phyloP scores from a whole-genome alignment of 2,888 invertebrate species.

The Noctua pronuba region DNA sequence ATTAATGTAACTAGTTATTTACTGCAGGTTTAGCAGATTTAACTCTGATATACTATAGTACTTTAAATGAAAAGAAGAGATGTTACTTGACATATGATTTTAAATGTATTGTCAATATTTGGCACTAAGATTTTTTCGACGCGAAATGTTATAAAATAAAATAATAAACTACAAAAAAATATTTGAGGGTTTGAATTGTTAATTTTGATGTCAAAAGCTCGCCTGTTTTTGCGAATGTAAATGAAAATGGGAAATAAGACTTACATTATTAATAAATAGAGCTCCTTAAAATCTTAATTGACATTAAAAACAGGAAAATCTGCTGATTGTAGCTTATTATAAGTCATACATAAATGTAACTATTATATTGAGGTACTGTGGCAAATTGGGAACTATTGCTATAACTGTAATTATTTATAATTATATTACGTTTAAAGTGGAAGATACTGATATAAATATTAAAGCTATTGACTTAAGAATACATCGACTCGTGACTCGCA shows the following conservation, averaged over 20 bases:
- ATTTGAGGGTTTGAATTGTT: conserved; percentile 38
- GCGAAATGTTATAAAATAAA: conserved; percentile 49
- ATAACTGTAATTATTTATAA: conserved; percentile 79
- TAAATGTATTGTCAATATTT: conserved; percentile 66
- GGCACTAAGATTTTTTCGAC: conserved; percentile 64
- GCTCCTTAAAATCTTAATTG: conserved; percentile 64
- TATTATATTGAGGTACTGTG: conserved; percentile 89
- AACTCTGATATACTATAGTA: conserved; percentile 62
- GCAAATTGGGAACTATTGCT: conserved; percentile 88
- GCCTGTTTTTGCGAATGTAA: conserved; percentile 25
- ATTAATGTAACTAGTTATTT: conserved; percentile 74
- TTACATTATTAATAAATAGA: conserved; percentile 63
- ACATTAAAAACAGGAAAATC: conserved; percentile 70
- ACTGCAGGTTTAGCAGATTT: conserved; percentile 75
- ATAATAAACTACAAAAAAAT: conserved; percentile 50
- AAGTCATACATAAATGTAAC: conserved; percentile 77
- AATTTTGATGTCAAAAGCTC: conserved; percentile 47
- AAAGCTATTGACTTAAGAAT: conserved; percentile 88
- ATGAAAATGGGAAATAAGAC: conserved; percentile 51
- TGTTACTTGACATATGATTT: conserved; percentile 62
- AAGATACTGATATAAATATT: conserved; percentile 89
- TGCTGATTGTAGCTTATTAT: conserved; percentile 74
- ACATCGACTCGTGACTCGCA: conserved; percentile 77
- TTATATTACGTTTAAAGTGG: conserved; percentile 83
- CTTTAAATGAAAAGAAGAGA: conserved; percentile 50